A percentile compares a stretch with the other conserved stretches of the same genome.
Evolutionary conservation across 2,113 vertebrate species (phyloP).

Genomic region (Labeo rohita): DNA sequence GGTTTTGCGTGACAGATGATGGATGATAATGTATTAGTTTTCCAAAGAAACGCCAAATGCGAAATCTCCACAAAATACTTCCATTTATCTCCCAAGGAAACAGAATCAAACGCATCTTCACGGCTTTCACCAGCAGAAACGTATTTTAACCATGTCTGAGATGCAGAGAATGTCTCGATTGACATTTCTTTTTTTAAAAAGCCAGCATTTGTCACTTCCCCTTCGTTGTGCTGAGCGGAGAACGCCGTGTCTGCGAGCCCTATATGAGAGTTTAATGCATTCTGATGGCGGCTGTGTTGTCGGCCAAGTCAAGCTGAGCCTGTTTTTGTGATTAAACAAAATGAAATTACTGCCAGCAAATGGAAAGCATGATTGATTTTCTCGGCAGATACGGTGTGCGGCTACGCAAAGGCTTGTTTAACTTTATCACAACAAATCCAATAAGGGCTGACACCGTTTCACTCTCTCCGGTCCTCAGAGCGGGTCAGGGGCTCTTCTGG

Average conservation of each 20-base stretch:
- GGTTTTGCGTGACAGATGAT: constrained; percentile 26
- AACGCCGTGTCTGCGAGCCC: constrained; percentile 36
- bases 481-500: constrained; percentile 57
- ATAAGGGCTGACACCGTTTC: constrained; percentile 58
- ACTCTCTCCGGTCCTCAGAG: constrained; percentile 56
- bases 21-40: constrained; percentile 30
- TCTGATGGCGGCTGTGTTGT: constrained; percentile 61
- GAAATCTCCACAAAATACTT: neutral
- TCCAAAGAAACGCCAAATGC: constrained; percentile 8
- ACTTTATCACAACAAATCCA: constrained; percentile 70
- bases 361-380: constrained; percentile 70
- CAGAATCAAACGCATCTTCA: constrained; percentile 31
- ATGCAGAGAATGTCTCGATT: constrained; percentile 5
- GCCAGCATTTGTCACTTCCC: constrained; percentile 23
- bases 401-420: constrained; percentile 64
- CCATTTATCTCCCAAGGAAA: neutral
- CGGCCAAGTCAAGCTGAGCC: constrained; percentile 57
- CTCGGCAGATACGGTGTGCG: constrained; percentile 60
- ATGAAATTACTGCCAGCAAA: constrained; percentile 70
- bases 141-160: constrained; percentile 9
- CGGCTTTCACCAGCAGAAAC: neutral
- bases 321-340: constrained; percentile 72
- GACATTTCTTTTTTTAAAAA: constrained; percentile 28
- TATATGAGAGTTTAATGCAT: constrained; percentile 60
- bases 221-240: constrained; percentile 7